Base-by-base conservation (phyloP, 2,888 invertebrate genomes). In the Leucophenga montana region DNA sequence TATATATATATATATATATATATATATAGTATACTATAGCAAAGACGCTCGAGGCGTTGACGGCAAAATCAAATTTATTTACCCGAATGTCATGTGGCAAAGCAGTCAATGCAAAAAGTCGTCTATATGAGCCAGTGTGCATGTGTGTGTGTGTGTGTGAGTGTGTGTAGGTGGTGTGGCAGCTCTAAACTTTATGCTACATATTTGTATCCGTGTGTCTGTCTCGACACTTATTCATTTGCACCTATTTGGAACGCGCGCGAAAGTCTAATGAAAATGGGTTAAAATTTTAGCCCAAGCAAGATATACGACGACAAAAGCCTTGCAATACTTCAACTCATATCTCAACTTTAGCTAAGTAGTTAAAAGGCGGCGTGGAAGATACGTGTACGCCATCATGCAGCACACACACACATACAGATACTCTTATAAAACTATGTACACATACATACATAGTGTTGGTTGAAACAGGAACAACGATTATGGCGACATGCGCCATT, bases 51-150 rank as follows among this genome's bases (percentile, higher is more conserved):
- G 74, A 80, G 82, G 86, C 85, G 82, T 68, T 84, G 83, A 84
- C 77, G 80, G 78, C 77, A 77, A 80, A 78, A 80, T 86, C 80
- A 84, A 80, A 79, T 80, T 76, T 77, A 76, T 76, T 74, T 78
- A 76, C 78, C 78, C 76, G 77, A 79, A 71, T 77, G 77, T 78
- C 71, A 72, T 73, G 68, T 65, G 57, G 68, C 69, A 68, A 70
- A 68, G 44, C 57, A 59, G 59, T 59, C 67, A 50, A 67, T 67
- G 59, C 31, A 18, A 57, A 46, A 56, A 50, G 22, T 56, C 27
- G 50, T 18, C 61, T 71, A 69, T 20, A 59, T 20, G 9, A 8
- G 18, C 39, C 44, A 62, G 31, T 70, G 46, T 48, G 6, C 31
- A n/a, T 59, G 53, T n/a, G 18, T 61, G 27, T 48, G 57, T 56